These are phyloP conservation scores for Premnoplex brunnescens DNA, from an alignment of 2,797 vertebrate species.

Conservation along the genomic window DNA sequence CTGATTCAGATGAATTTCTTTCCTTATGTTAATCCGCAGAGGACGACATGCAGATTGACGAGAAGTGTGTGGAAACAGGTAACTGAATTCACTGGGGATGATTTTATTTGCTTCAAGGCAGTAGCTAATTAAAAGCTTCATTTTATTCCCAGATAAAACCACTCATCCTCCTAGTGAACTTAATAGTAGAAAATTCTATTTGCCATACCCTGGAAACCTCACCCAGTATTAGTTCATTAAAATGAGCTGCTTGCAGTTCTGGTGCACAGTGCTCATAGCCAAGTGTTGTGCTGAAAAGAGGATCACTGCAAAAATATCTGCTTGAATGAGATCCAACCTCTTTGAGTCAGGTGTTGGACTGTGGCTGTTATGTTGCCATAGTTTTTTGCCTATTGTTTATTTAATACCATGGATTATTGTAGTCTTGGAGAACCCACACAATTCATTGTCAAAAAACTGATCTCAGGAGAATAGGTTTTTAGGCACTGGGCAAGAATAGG, in stretches of 20 bases:
- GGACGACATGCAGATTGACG: constrained; percentile 89
- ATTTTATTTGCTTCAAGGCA: not conserved
- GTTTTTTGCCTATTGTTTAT: not conserved
- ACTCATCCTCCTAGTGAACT: not conserved
- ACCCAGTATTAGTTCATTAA: not conserved
- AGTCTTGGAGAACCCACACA: not conserved
- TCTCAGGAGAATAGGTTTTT: not conserved
- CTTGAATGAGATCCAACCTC: not conserved
- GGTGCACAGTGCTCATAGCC: not conserved
- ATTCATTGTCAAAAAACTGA: not conserved
- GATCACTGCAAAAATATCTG: not conserved
- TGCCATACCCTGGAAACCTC: not conserved
- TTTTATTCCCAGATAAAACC: not conserved
- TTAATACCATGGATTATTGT: not conserved
- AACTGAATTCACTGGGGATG: constrained; percentile 31
- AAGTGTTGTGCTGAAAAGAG: not conserved
- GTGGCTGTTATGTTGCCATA: not conserved
- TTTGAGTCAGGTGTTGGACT: not conserved
- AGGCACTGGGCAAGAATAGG: not conserved
- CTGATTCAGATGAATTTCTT: not conserved
- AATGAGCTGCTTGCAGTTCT: not conserved
- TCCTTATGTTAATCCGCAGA: constrained; percentile 74
- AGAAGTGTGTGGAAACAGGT: constrained; percentile 95
- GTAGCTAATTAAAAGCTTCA: not conserved
- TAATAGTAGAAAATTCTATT: not conserved